Evolutionary conservation across 2,113 vertebrate species (phyloP).

Genomic region (Dryoscopus gambensis): DNA sequence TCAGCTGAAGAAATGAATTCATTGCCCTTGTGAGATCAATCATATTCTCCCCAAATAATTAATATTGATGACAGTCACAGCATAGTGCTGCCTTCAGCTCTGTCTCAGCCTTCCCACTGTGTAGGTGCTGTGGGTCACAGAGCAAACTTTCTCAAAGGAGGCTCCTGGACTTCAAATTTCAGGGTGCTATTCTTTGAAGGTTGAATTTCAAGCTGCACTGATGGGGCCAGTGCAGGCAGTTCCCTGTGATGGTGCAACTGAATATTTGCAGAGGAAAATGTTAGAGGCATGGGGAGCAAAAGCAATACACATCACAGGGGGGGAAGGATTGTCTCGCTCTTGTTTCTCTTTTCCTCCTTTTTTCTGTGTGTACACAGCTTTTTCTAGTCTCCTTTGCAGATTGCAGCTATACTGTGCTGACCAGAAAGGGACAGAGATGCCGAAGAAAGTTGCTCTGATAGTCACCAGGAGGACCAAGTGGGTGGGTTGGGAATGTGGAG

Average conservation of each 20-base stretch:
- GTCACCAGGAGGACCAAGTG: not conserved
- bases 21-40: conserved; percentile 42
- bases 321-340: not conserved
- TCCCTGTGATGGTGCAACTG: not conserved
- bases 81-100: not conserved
- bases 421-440: not conserved
- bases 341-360: not conserved
- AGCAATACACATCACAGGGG: fast-evolving
- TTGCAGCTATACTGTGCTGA: fast-evolving
- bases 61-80: conserved; percentile 24
- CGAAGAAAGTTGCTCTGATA: not conserved
- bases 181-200: not conserved
- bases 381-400: not conserved
- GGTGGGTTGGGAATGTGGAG: not conserved
- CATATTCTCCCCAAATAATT: conserved; percentile 39
- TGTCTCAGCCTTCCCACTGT: not conserved
- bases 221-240: not conserved
- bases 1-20: conserved; percentile 11
- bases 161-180: not conserved
- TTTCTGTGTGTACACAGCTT: not conserved
- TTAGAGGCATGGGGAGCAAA: not conserved
- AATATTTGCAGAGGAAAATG: not conserved
- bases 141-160: not conserved
- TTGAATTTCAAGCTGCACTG: not conserved
- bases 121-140: not conserved